These are phyloP conservation scores for Gallinago solitaria DNA, from an alignment of 2,797 vertebrate genomes.

Conservation along the genomic window DNA sequence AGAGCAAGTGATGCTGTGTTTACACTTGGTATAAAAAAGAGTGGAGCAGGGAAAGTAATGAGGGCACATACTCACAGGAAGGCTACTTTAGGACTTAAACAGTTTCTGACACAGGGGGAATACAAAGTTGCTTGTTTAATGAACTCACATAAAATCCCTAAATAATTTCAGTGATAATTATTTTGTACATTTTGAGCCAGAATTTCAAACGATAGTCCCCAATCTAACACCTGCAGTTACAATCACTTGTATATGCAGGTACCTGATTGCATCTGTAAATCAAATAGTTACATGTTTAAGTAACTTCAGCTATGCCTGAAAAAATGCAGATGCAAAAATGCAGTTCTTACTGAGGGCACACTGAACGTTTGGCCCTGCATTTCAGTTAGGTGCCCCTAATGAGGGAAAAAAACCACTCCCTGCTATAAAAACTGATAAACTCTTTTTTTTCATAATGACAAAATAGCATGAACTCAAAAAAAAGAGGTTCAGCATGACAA, in stretches of 20 bases:
- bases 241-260: constrained; percentile 42
- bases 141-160: not conserved
- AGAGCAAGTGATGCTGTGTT: not conserved
- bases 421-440: not conserved
- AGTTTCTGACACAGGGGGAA: not conserved
- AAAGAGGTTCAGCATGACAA: not conserved
- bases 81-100: not conserved
- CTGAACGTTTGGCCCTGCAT: not conserved
- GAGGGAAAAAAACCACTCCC: not conserved
- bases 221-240: constrained; percentile 48
- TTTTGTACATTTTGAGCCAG: constrained; percentile 3
- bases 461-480: not conserved
- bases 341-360: not conserved
- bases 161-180: not conserved
- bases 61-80: not conserved
- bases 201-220: not conserved
- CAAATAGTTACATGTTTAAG: constrained; percentile 22
- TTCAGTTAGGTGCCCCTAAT: not conserved
- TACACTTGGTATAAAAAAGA: not conserved
- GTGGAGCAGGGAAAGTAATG: not conserved
- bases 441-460: not conserved
- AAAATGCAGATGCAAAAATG: not conserved
- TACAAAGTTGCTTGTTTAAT: not conserved
- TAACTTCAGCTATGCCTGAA: not conserved
- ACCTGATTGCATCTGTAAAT: constrained; percentile 66